These are phyloP conservation scores for Oreochromis grahami DNA, from an alignment of 2,797 vertebrate genomes.

Conservation along the genomic window DNA sequence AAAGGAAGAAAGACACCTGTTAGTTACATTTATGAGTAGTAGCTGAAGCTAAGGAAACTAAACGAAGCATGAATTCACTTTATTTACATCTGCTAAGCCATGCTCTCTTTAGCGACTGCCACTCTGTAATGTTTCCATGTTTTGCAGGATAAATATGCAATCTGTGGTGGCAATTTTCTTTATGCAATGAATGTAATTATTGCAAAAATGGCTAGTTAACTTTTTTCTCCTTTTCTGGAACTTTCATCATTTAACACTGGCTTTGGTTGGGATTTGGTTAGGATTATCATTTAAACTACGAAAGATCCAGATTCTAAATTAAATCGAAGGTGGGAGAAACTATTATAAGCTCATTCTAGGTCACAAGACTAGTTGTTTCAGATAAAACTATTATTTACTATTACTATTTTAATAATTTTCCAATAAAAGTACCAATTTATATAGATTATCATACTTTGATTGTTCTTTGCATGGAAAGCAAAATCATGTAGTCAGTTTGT, in stretches of 20 bases:
- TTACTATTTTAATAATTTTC: background rate
- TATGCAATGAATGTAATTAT: constrained; percentile 6
- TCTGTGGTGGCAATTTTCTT: background rate
- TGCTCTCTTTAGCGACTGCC: background rate
- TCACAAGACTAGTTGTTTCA: background rate
- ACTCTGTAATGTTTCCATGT: background rate
- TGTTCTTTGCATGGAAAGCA: constrained; percentile 2
- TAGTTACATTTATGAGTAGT: background rate
- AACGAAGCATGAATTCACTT: background rate
- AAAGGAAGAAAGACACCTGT: background rate
- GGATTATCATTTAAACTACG: background rate
- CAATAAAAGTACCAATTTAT: background rate
- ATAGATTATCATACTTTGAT: background rate
- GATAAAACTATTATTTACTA: background rate
- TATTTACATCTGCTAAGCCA: background rate
- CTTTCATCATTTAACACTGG: background rate
- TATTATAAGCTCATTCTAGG: background rate
- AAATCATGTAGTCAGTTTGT: background rate
- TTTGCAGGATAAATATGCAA: background rate
- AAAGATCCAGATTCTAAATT: background rate
- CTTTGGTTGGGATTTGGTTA: background rate
- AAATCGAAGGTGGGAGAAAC: background rate
- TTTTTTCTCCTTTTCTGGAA: background rate
- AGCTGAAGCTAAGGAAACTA: background rate
- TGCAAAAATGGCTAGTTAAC: constrained; percentile 19